Conservation (phyloP, 2,113 vertebrate species). For the Chamaea fasciata region DNA sequence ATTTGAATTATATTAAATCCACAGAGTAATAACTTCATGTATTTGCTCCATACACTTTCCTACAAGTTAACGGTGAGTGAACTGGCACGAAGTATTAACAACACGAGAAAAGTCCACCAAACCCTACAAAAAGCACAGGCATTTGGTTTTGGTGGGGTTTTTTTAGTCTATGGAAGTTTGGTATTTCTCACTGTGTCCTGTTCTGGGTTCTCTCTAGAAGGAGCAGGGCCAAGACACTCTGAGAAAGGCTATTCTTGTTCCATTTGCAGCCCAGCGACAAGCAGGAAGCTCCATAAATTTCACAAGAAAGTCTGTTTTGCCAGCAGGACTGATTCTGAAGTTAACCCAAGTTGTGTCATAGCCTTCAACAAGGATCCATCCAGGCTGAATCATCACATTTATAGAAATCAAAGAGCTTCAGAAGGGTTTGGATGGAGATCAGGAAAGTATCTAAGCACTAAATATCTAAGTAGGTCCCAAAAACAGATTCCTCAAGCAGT, state of each 20-base stretch:
- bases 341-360: conserved; percentile 45
- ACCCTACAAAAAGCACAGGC: not conserved
- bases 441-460: not conserved
- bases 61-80: not conserved
- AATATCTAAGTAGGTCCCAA: not conserved
- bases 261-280: conserved; percentile 15
- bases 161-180: not conserved
- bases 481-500: not conserved
- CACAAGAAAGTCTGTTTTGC: conserved; percentile 30
- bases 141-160: not conserved
- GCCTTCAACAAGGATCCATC: not conserved
- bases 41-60: not conserved
- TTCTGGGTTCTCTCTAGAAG: conserved; percentile 32
- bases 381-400: conserved; percentile 3
- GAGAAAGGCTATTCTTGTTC: conserved; percentile 60
- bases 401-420: not conserved
- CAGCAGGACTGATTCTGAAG: conserved; percentile 25
- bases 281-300: conserved; percentile 60
- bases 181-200: conserved; percentile 48
- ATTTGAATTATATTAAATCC: not conserved
- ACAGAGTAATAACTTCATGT: not conserved
- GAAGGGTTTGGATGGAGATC: not conserved
- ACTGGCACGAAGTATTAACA: not conserved
- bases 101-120: not conserved
- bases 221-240: conserved; percentile 28